Evolutionary conservation across 2,113 vertebrate species (phyloP).

Genomic region (Parus major): DNA sequence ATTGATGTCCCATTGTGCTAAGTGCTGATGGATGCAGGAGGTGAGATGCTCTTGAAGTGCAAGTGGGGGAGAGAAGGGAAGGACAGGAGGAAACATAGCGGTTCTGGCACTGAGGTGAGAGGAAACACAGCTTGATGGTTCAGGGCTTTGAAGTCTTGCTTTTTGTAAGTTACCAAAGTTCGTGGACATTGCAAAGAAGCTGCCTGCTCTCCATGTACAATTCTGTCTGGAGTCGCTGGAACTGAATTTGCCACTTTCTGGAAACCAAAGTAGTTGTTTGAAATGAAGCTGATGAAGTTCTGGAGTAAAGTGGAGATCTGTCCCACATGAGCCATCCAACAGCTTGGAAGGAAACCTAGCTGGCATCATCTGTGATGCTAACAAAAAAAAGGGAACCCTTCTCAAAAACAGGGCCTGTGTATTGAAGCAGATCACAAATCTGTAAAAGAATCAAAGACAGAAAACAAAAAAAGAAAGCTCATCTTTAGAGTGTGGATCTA

Average conservation of each 20-base stretch:
- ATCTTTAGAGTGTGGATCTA: neutral
- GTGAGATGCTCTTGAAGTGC: neutral
- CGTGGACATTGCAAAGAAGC: neutral
- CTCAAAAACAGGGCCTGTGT: neutral
- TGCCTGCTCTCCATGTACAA: neutral
- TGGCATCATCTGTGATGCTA: neutral
- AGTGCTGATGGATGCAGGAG: neutral
- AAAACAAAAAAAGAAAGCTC: neutral
- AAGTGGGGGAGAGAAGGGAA: neutral
- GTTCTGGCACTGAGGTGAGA: neutral
- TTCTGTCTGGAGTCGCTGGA: neutral
- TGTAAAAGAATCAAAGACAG: neutral
- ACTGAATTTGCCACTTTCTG: neutral
- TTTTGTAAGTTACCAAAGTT: neutral
- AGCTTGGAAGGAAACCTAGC: neutral
- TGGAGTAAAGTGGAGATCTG: neutral
- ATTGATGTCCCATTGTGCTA: neutral
- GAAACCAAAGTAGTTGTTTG: neutral
- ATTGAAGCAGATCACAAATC: neutral
- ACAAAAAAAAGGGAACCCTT: neutral
- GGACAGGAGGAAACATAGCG: neutral
- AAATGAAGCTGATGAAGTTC: neutral
- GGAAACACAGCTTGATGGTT: neutral
- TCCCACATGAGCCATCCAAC: fast-evolving
- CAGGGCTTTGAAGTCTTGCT: neutral